These are phyloP conservation scores for Atta cephalotes DNA, from an alignment of 1,140 invertebrate genomes.

Conservation along the genomic window DNA sequence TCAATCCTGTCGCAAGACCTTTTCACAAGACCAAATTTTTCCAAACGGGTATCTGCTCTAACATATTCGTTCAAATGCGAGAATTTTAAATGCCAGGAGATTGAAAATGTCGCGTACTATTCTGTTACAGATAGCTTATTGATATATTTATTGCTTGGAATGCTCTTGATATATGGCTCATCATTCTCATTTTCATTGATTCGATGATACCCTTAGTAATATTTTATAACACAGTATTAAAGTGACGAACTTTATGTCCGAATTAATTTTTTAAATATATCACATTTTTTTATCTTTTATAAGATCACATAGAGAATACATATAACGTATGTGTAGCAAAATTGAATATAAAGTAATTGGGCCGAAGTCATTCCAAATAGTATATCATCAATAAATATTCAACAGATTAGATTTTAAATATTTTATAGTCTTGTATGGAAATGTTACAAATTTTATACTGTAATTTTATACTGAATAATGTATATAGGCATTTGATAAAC, in stretches of 20 bases:
- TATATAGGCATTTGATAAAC: conserved; percentile 45
- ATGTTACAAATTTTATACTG: conserved; percentile 57
- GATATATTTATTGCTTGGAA: conserved; percentile 54
- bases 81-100: conserved; percentile 74
- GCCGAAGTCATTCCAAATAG: conserved; percentile 37
- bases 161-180: conserved; percentile 29
- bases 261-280: not conserved
- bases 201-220: conserved; percentile 61
- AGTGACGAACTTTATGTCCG: conserved; percentile 50
- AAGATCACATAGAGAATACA: not conserved
- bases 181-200: not conserved
- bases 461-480: conserved; percentile 58
- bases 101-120: not conserved
- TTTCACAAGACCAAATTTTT: conserved; percentile 81
- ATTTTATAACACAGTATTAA: conserved; percentile 73
- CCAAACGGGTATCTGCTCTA: conserved; percentile 79
- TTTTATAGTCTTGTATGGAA: conserved; percentile 15
- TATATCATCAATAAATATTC: conserved; percentile 46
- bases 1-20: conserved; percentile 70
- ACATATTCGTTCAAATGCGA: conserved; percentile 81
- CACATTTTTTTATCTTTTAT: conserved; percentile 1
- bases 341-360: conserved; percentile 25
- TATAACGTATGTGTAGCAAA: conserved; percentile 3
- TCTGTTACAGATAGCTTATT: conserved; percentile 37
- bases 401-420: conserved; percentile 18